phyloP scores from a whole-genome alignment of 2,888 invertebrate species.

The Pristionchus exspectatus region DNA sequence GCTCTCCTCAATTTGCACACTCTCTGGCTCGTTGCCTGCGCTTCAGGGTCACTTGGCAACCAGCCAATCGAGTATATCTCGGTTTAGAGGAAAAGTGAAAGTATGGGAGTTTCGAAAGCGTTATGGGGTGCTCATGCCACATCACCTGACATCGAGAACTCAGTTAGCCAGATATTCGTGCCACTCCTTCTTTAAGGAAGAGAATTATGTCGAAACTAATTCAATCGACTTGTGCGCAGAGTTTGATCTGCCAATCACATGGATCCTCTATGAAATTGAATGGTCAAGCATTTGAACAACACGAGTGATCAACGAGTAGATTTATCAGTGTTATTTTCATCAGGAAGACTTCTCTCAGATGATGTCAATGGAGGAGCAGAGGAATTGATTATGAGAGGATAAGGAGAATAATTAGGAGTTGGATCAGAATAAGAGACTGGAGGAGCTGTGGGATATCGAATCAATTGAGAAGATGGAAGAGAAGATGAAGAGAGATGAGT shows the following conservation, averaged over 20 bases:
- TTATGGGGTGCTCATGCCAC: too few relatives aligned
- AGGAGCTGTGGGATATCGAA: conserved; percentile 9
- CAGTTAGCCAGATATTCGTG: too few relatives aligned
- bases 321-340: background rate
- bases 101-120: too few relatives aligned
- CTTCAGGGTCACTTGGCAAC: too few relatives aligned
- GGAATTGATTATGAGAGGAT: conserved; percentile 17
- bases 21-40: too few relatives aligned
- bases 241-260: background rate
- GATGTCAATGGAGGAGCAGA: conserved; percentile 8
- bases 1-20: too few relatives aligned
- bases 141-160: too few relatives aligned
- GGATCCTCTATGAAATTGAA: background rate
- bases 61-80: too few relatives aligned
- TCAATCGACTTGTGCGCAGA: background rate
- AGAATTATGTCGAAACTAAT: background rate
- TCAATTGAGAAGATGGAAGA: background rate
- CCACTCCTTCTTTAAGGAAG: too few relatives aligned
- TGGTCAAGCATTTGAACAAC: background rate
- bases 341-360: background rate
- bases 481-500: background rate
- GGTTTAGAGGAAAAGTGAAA: too few relatives aligned
- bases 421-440: background rate
- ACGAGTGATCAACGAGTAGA: background rate
- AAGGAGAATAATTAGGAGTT: conserved; percentile 2